These are phyloP conservation scores for Cirrhinus molitorella DNA, from an alignment of 2,797 vertebrate genomes.

Conservation along the genomic window DNA sequence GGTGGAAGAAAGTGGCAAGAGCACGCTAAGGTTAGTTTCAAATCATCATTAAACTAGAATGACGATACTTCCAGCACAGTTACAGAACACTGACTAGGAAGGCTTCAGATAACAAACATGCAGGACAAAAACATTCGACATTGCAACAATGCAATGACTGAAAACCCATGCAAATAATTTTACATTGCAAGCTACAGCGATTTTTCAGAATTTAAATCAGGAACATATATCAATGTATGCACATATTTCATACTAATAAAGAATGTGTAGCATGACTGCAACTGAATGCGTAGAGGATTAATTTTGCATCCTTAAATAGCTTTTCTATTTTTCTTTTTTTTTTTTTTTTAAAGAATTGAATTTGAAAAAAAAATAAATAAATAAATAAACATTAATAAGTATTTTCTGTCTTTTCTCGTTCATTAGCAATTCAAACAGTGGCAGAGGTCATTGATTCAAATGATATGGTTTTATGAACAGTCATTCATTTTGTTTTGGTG, in stretches of 20 bases:
- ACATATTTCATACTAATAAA: neutral
- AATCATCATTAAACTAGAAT: slow-evolving; percentile 73
- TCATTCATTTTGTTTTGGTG: slow-evolving; percentile 73
- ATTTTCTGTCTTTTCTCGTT: neutral
- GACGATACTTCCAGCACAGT: slow-evolving; percentile 68
- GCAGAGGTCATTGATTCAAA: slow-evolving; percentile 69
- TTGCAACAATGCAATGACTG: slow-evolving; percentile 51
- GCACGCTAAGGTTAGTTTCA: slow-evolving; percentile 74
- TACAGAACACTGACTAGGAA: slow-evolving; percentile 62
- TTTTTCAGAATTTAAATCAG: neutral
- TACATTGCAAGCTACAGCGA: neutral
- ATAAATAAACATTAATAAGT: neutral
- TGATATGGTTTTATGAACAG: slow-evolving; percentile 71
- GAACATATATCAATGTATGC: neutral
- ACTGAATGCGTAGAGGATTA: neutral
- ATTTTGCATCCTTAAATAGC: neutral
- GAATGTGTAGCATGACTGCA: neutral
- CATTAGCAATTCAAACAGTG: neutral
- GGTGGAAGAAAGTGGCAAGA: slow-evolving; percentile 83
- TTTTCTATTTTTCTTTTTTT: too few species aligned
- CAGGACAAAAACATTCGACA: slow-evolving; percentile 53
- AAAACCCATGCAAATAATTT: slow-evolving; percentile 4
- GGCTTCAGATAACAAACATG: slow-evolving; percentile 58
- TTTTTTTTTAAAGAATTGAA: neutral
- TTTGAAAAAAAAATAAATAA: neutral